phyloP scores from a whole-genome alignment of 1,140 invertebrate species.

The Heliothis virescens region DNA sequence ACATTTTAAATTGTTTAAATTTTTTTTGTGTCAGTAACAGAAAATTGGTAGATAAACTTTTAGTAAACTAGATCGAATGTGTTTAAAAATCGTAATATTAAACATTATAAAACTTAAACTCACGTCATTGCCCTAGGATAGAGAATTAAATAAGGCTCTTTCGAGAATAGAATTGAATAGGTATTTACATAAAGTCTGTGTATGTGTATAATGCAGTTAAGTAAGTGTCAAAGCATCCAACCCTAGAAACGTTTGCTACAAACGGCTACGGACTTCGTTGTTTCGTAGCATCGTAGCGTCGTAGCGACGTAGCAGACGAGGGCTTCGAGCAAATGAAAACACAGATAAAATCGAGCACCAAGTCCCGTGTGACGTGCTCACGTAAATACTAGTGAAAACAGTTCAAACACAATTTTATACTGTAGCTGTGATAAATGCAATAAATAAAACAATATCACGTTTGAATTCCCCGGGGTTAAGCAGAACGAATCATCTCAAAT shows the following conservation, averaged over 20 bases:
- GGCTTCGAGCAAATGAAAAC: slow-evolving; percentile 51
- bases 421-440: background rate
- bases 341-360: slow-evolving; percentile 50
- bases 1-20: too few species aligned
- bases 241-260: slow-evolving; percentile 5
- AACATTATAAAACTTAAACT: background rate
- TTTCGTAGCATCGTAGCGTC: slow-evolving; percentile 19
- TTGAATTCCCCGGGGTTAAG: too few species aligned
- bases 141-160: background rate
- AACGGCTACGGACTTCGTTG: slow-evolving; percentile 1
- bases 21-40: too few species aligned
- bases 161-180: slow-evolving; percentile 6
- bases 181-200: background rate
- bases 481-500: too few species aligned
- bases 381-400: slow-evolving; percentile 40
- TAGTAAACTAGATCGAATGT: too few species aligned
- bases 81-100: background rate
- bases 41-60: too few species aligned
- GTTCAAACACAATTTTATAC: background rate
- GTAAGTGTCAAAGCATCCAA: slow-evolving; percentile 24
- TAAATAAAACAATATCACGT: too few species aligned
- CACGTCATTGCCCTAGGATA: slow-evolving; percentile 2
- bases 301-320: slow-evolving; percentile 17
- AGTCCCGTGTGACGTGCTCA: slow-evolving; percentile 28
- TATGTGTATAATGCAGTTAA: slow-evolving; percentile 17